Evolutionary conservation across 2,888 invertebrate species (phyloP), one percentile per base, ranked within the genome.

Genomic region (Tortrix viridana): DNA sequence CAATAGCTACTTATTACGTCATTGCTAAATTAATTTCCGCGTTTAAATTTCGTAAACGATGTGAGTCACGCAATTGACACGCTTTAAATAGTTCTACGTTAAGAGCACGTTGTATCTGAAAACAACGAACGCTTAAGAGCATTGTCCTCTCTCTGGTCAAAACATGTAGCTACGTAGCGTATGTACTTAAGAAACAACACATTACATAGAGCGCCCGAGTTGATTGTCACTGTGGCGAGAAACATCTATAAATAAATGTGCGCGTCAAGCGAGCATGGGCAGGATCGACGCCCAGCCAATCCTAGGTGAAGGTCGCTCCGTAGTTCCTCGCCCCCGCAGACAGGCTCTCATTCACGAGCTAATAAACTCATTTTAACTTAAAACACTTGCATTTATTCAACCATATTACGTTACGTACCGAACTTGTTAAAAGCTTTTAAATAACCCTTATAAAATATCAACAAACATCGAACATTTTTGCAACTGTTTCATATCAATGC

Each of bases 21-120:
- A 92, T 84, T 84, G 77, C 82, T 80, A 80, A 83, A 84, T 85
- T 74, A 82, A 86, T 89, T 92, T 92, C 91, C 91, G 91, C 89
- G 86, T 89, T 87, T 77, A 81, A 85, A 84, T 81, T 89, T 91
- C 81, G 84, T 81, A 87, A 89, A 88, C 84, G 76, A 86, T 77
- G 74, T 91, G 89, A 91, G 88, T 91, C 91, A 91, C 87, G 88
- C 87, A 80, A 86, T 80, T 80, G 79, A 81, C 82, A 84, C 75
- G 80, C 82, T 83, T 81, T 76, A 77, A 81, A 83, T 84, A 84
- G 81, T 82, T 81, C 76, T 80, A 78, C 80, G 67, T 65, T 67
- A 60, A 53, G 46, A 53, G 52, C 62, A 63, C 57, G 62, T 57
- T 63, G 63, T 63, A 47, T 58, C 53, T 63, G 53, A 58, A 63